phyloP scores from a whole-genome alignment of 2,113 vertebrate species.

The Serinus canaria region DNA sequence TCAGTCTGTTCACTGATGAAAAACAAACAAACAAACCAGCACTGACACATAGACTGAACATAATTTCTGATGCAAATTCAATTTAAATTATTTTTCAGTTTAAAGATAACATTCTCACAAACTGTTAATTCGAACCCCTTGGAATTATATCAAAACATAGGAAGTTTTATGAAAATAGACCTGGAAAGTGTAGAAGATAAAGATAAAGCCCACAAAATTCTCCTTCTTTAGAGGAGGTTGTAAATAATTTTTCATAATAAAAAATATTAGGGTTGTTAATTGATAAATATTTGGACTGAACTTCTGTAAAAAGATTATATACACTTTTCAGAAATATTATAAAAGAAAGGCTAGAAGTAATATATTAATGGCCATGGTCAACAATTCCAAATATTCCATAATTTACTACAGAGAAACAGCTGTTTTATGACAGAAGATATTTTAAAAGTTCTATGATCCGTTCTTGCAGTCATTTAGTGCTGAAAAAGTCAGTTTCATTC shows the following conservation, averaged over 20 bases:
- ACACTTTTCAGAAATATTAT: background rate
- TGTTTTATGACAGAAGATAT: background rate
- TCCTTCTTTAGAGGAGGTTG: background rate
- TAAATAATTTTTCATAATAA: background rate
- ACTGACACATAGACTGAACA: background rate
- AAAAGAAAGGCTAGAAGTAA: background rate
- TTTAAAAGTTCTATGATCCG: background rate
- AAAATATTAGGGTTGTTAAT: background rate
- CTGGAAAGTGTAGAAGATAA: background rate
- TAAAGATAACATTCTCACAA: background rate
- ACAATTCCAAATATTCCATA: background rate
- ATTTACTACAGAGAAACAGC: background rate
- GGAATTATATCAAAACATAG: background rate
- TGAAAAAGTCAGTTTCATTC: background rate
- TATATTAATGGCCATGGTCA: background rate
- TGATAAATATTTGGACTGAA: background rate
- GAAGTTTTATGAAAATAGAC: background rate
- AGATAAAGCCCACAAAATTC: background rate
- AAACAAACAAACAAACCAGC: background rate
- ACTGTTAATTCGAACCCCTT: background rate
- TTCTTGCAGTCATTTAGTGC: background rate
- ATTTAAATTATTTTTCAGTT: background rate
- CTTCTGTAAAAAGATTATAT: background rate
- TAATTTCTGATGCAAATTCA: background rate
- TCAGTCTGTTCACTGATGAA: background rate